phyloP scores from a whole-genome alignment of 2,888 invertebrate species.

The Ariolimax columbianus region DNA sequence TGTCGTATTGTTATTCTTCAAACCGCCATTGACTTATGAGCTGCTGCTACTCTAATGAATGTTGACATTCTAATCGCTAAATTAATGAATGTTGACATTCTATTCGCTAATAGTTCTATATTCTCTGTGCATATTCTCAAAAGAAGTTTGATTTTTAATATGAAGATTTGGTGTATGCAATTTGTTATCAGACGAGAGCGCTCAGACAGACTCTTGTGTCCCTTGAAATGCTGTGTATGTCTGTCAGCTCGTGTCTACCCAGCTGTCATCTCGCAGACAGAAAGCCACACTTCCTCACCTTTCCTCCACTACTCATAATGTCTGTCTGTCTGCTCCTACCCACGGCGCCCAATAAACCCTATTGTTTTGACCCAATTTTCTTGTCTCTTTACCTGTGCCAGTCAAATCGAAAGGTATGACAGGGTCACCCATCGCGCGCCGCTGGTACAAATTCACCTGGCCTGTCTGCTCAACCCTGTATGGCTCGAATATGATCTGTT shows the following conservation, averaged over 20 bases:
- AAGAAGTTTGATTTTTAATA: too few relatives aligned
- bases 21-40: too few relatives aligned
- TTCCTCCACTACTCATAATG: background rate
- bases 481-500: constrained; percentile 45
- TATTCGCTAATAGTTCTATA: too few relatives aligned
- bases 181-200: too few relatives aligned
- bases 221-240: background rate
- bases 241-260: background rate
- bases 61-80: too few relatives aligned
- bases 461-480: background rate
- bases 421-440: constrained; percentile 1
- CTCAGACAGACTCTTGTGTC: background rate
- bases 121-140: too few relatives aligned
- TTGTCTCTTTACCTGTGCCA: background rate
- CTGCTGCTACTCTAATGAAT: too few relatives aligned
- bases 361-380: background rate
- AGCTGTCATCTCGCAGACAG: background rate
- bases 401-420: background rate
- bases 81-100: too few relatives aligned
- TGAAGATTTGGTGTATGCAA: too few relatives aligned
- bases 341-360: background rate
- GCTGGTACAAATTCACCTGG: constrained; percentile 6
- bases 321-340: background rate
- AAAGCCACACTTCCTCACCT: background rate
- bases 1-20: too few relatives aligned